Percentiles rank a stretch among this genome's conserved stretches.
Conservation (phyloP, 1,140 invertebrate genomes). For the Drosophila tropicalis region DNA sequence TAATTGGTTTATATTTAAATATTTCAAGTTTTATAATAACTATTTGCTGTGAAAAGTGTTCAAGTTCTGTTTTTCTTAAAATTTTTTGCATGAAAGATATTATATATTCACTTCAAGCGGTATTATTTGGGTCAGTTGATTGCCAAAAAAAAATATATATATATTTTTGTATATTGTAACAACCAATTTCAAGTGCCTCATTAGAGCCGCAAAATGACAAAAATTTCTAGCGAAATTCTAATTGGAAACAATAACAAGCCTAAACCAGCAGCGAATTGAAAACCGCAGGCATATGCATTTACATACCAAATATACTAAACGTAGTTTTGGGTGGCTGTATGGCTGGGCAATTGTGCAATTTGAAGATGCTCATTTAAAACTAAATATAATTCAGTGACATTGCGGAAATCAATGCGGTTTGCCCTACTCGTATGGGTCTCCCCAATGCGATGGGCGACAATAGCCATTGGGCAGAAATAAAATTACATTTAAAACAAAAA, state of each 20-base stretch:
- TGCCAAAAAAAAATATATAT: background rate
- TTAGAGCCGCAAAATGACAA: conserved; percentile 7
- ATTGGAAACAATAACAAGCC: conserved; percentile 32
- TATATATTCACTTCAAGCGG: background rate
- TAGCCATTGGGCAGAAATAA: conserved; percentile 10
- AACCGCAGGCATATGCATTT: conserved; percentile 8
- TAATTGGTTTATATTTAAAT: no score
- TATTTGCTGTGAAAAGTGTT: no score
- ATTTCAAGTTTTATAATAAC: no score
- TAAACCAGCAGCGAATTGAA: conserved; percentile 14
- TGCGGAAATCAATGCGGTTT: conserved; percentile 56
- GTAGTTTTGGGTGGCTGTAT: background rate
- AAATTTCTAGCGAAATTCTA: conserved; percentile 25
- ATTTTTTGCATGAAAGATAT: background rate
- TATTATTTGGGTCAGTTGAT: conserved; percentile 28
- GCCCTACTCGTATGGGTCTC: background rate
- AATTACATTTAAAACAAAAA: conserved; percentile 34
- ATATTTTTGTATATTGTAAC: background rate
- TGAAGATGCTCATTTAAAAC: conserved; percentile 46
- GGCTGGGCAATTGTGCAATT: conserved; percentile 11
- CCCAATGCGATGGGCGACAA: conserved; percentile 21
- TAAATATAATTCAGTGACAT: conserved; percentile 54
- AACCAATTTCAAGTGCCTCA: background rate
- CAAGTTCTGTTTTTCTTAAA: no score
- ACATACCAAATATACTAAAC: background rate